A percentile compares a stretch with the other conserved stretches of the same genome.
phyloP scores from a whole-genome alignment of 2,113 vertebrate species.

The Lethenteron camtschaticum region DNA sequence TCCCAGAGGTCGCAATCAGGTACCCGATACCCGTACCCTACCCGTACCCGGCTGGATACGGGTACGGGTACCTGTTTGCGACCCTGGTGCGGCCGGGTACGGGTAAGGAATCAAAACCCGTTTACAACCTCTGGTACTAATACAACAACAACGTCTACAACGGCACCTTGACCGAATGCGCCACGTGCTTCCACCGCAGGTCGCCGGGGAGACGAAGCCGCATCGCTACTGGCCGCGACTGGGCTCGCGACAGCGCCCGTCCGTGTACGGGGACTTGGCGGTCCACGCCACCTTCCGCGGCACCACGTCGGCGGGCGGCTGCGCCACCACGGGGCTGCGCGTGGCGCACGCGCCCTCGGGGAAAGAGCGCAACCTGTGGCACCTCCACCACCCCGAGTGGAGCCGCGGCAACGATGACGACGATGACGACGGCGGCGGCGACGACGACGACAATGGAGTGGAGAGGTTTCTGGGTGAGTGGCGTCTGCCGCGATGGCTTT shows the following conservation, averaged over 20 bases:
- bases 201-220: slow-evolving; percentile 35
- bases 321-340: slow-evolving; percentile 79
- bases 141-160: too few species aligned
- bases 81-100: too few species aligned
- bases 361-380: slow-evolving; percentile 87
- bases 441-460: slow-evolving; percentile 27
- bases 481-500: background rate
- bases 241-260: slow-evolving; percentile 73
- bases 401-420: slow-evolving; percentile 11
- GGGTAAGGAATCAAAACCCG: too few species aligned
- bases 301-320: slow-evolving; percentile 70
- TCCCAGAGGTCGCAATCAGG: too few species aligned
- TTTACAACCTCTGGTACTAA: too few species aligned
- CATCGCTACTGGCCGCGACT: slow-evolving; percentile 89
- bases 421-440: slow-evolving; percentile 64
- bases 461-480: slow-evolving; percentile 83
- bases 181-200: too few species aligned
- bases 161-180: too few species aligned
- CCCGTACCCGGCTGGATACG: too few species aligned
- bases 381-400: slow-evolving; percentile 95
- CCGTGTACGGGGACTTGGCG: slow-evolving; percentile 78
- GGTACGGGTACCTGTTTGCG: too few species aligned
- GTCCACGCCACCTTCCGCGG: slow-evolving; percentile 72
- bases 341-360: slow-evolving; percentile 77
- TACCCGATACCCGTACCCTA: too few species aligned